Conservation (phyloP, 2,888 invertebrate species). For the Drosophila tripunctata region DNA sequence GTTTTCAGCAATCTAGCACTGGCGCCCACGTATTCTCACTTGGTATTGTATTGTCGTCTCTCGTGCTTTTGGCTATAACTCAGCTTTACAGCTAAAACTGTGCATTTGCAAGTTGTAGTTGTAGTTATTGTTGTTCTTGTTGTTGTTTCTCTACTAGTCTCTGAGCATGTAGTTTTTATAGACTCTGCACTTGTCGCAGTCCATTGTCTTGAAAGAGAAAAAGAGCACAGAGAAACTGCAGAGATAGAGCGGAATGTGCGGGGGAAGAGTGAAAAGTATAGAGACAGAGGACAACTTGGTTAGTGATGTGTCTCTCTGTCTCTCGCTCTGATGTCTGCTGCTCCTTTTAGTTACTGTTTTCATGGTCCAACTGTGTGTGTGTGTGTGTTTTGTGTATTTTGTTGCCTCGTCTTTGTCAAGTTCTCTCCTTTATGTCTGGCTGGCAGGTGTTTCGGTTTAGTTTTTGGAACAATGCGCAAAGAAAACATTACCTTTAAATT, state of each 20-base stretch:
- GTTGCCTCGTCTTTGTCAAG: background rate
- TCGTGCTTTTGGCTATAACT: background rate
- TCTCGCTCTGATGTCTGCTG: slow-evolving; percentile 47
- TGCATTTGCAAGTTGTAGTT: slow-evolving; percentile 75
- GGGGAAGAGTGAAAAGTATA: background rate
- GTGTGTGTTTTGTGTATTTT: slow-evolving; percentile 29
- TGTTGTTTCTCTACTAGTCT: background rate
- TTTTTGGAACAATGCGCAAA: slow-evolving; percentile 49
- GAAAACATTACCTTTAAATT: slow-evolving; percentile 55
- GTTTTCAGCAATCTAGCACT: too few species aligned
- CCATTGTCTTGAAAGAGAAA: slow-evolving; percentile 66
- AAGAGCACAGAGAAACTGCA: background rate
- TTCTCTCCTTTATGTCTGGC: slow-evolving; percentile 29
- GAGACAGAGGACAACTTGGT: slow-evolving; percentile 45
- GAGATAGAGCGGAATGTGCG: background rate
- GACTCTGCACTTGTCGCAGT: slow-evolving; percentile 74
- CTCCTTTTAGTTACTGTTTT: slow-evolving; percentile 61
- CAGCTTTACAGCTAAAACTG: slow-evolving; percentile 45
- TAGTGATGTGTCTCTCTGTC: too few species aligned
- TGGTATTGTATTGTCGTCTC: slow-evolving; percentile 4
- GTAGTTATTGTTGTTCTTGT: slow-evolving; percentile 15
- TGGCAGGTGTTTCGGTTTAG: slow-evolving; percentile 56
- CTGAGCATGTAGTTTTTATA: slow-evolving; percentile 66
- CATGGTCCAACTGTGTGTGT: slow-evolving; percentile 62
- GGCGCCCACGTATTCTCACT: background rate